Base-by-base conservation (phyloP, 92 coral and sea anemone genomes). In the Phenganax subtilis region DNA sequence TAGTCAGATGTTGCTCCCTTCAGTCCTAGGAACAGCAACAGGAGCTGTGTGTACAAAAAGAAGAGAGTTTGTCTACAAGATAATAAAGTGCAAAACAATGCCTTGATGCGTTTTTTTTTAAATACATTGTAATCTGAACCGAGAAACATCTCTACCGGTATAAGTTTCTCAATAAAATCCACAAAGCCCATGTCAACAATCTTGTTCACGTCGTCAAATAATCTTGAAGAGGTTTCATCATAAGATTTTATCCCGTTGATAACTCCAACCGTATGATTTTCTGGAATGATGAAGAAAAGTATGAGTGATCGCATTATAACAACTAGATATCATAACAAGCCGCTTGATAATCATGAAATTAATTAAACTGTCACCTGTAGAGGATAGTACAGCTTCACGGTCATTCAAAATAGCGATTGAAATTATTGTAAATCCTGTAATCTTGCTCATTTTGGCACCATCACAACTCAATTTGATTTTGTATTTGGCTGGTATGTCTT, bases 371-470 rank as follows among this genome's bases (percentile, higher is more conserved):
- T 17, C 6, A 65, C 71, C 71, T 65, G 20, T 65, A 12, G 71
- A 65, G 4, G 71, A 8, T 15, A 65, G 12, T 17, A 15, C 71
- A 17, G 71, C 6, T 17, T 15, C 71, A 2, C 47, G 10, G 9
- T 65, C 71, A 65, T 65, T 65, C 71, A 65, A 12, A 6, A 65
- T 65, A 1, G 71, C 20, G 16, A 65, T 20, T 65, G 71, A 65
- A 27, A 65, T 17, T 27, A 65, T 27, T 7, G 29, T 65, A 28
- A 65, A 65, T 14, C 71, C 71, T 2, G 71, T 65, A 2, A 65
- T 2, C 29, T 51, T 8, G 37, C 44, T 4, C 71, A 65, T 65
- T 27, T 65, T 17, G 6, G 71, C 71, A 10, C 71, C 71, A 28
- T 65, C 71, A 10, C 71, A 31, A 15, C 71, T 65, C 12, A 59